Conservation (phyloP, 2,797 vertebrate species). For the Clarias pachynema region DNA sequence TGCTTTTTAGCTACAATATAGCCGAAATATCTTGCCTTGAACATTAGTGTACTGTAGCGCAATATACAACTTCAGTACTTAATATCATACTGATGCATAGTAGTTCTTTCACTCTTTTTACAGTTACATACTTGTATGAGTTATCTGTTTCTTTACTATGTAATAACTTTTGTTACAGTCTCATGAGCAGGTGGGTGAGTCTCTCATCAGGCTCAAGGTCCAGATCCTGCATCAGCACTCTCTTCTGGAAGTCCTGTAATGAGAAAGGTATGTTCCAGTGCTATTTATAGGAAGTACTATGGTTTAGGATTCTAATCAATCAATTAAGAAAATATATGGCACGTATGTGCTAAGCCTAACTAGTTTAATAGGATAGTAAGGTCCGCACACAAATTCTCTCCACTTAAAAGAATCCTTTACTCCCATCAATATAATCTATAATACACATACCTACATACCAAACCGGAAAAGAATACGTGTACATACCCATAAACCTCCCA, state of each 20-base stretch:
- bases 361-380: background rate
- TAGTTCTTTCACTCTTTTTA: background rate
- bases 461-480: background rate
- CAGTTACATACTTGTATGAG: background rate
- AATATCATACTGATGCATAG: too few relatives aligned
- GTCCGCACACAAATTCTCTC: background rate
- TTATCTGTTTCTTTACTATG: background rate
- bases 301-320: background rate
- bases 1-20: background rate
- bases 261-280: background rate
- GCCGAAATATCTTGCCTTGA: background rate
- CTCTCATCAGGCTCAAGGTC: slow-evolving; percentile 48
- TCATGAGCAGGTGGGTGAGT: slow-evolving; percentile 56
- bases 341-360: background rate
- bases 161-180: slow-evolving; percentile 58
- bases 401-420: background rate
- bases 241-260: slow-evolving; percentile 72
- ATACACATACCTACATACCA: background rate
- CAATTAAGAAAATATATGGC: background rate
- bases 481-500: background rate
- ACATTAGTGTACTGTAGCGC: background rate
- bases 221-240: slow-evolving; percentile 67
- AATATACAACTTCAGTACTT: background rate
- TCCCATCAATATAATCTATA: background rate
- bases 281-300: background rate